Evolutionary conservation across 2,797 vertebrate genomes (phyloP).

Genomic region (Acomys russatus): DNA sequence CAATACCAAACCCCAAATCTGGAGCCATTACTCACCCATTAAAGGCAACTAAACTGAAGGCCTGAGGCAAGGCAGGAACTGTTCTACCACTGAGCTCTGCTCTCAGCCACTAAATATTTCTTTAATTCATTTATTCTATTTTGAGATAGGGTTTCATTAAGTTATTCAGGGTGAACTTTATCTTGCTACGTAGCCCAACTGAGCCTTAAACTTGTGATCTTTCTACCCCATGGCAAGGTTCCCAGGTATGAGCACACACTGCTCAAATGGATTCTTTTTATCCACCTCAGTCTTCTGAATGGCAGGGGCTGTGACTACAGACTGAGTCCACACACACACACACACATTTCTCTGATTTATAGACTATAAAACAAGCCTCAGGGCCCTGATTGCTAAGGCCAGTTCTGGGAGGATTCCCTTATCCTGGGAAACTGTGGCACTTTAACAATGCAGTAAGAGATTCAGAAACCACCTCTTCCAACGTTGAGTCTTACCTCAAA

Average conservation of each 20-base stretch:
- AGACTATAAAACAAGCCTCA: not conserved
- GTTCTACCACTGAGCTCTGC: not conserved
- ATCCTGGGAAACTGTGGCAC: not conserved
- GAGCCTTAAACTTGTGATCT: not conserved
- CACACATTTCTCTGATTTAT: not conserved
- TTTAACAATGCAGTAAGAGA: not conserved
- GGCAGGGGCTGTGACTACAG: not conserved
- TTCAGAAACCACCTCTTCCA: not conserved
- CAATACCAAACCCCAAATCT: not conserved
- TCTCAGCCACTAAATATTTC: not conserved
- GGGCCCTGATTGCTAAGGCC: not conserved
- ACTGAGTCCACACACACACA: not conserved
- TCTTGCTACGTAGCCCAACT: not conserved
- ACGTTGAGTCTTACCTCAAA: slow-evolving; percentile 93
- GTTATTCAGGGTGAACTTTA: not conserved
- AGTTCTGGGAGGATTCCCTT: not conserved
- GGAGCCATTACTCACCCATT: not conserved
- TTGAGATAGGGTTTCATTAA: not conserved
- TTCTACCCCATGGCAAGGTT: too few species aligned
- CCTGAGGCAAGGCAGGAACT: too few species aligned
- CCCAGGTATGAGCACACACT: too few species aligned
- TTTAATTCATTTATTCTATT: not conserved
- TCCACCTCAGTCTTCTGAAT: not conserved
- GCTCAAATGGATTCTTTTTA: not conserved
- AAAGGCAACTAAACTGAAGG: not conserved